Evolutionary conservation across 1,140 invertebrate species (phyloP), one percentile per base, ranked within the genome.

Genomic region (Homarus americanus): DNA sequence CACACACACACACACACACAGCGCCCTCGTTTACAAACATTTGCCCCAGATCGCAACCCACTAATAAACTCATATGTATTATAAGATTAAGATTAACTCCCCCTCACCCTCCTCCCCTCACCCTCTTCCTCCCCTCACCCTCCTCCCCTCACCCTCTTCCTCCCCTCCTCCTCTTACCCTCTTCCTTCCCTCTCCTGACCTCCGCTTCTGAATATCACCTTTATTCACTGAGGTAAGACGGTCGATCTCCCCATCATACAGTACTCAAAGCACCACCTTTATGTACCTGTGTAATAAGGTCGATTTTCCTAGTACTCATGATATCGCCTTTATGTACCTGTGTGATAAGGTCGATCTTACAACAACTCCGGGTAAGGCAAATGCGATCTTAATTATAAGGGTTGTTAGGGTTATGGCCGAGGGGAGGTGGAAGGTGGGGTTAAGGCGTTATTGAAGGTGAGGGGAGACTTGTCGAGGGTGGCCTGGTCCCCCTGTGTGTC

Each of bases 31-130:
- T 49, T 82, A 89, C 63, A 89, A 89, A 89, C 78, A 89, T 89
- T 89, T 89, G 76, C 75, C 15, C 12, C 32, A 58, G 79, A 69
- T 84, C 88, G 78, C 88, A 90, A 53, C 17, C 88, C 80, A 90
- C 69, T 90, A 90, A 90, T 90, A 90, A 90, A 90, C 80, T 90
- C 88, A 58, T 90, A 90, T 90, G 88, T 90, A 90, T 90, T 90
- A 90, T 90, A 73, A 90, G 88, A 90, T 90, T 90, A 83, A 76
- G 80, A 90, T 90, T 90, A 83, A 28, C 80, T 58, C 34, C 38
- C 69, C 49, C 63, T 63, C 82, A 32, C 80, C 41, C 44, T 15
- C 41, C n/a, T 28, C 79, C 32, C 66, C 38, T 32, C 44, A 58
- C 24, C 32, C 53, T 12, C 58, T 32, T 24, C 34, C 44, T 20